Evolutionary conservation across 2,888 invertebrate genomes (phyloP), one percentile per base, ranked within the genome.

Genomic region (Lacanobia oleracea): DNA sequence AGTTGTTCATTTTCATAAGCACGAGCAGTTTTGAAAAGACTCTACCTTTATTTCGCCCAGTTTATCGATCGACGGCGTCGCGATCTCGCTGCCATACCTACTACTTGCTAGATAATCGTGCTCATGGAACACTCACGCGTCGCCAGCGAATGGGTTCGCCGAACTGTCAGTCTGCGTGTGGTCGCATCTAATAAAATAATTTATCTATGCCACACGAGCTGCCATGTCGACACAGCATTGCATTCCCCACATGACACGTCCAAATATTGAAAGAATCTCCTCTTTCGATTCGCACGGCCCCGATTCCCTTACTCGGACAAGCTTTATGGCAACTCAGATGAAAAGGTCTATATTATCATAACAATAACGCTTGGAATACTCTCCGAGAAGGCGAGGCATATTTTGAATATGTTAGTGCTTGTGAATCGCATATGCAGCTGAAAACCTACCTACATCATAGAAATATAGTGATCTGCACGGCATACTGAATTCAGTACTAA

Each of bases 121-220:
- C 45, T 14, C 75, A 51, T 53, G 56, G 45, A 64, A 72, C 72
- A 72, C 78, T 76, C 78, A 74, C 73, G 69, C 60, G 62, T 40
- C 51, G 82, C 45, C 23, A 61, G 62, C 70, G 78, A 74, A 79
- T 81, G 82, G 78, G 86, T 86, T 88, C 87, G 86, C 80, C 88
- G 87, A 85, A 88, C 84, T 72, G 79, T 65, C 75, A 71, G 81
- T 67, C 68, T 83, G 86, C 83, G 88, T 88, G 87, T 87, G 88
- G 86, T 86, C 86, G 82, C 73, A 63, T 75, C 67, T 73, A 81
- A 72, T 77, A 83, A 81, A 81, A 78, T 75, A 84, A 79, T 73
- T 69, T 76, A 79, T 81, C 76, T 83, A 82, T 77, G 75, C 65
- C 80, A 62, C 59, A 53, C 59, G 57, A 77, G 64, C 51, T 40